These are phyloP conservation scores for Scotopteryx bipunctaria DNA, from an alignment of 2,888 invertebrate genomes.

Conservation along the genomic window DNA sequence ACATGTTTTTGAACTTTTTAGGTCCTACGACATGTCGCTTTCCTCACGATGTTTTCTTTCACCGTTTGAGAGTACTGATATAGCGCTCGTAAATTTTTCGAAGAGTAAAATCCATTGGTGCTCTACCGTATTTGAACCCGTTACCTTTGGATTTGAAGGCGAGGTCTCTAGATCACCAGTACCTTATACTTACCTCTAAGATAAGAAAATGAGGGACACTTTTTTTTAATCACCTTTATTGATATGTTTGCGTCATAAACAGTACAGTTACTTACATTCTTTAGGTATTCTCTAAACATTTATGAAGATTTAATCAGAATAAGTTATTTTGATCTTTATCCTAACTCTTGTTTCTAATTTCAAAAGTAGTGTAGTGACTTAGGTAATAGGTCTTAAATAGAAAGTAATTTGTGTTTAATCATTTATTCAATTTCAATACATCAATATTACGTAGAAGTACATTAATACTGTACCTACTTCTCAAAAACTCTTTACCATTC, in stretches of 20 bases:
- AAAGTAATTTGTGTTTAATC: slow-evolving; percentile 24
- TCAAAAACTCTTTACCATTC: too few relatives aligned
- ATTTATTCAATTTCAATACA: slow-evolving; percentile 31
- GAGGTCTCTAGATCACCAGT: too few relatives aligned
- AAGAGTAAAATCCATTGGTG: too few relatives aligned
- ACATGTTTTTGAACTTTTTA: too few relatives aligned
- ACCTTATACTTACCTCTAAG: not conserved
- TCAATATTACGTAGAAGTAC: slow-evolving; percentile 9
- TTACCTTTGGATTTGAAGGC: too few relatives aligned
- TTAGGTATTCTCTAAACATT: slow-evolving; percentile 27
- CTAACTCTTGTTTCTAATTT: not conserved
- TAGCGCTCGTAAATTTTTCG: too few relatives aligned
- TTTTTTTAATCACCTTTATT: slow-evolving; percentile 34
- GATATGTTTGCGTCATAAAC: slow-evolving; percentile 40
- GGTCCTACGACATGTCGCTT: too few relatives aligned
- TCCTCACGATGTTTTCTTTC: too few relatives aligned
- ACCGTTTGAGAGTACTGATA: too few relatives aligned
- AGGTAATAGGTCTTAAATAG: slow-evolving; percentile 31
- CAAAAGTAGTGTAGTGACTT: too few relatives aligned
- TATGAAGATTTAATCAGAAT: not conserved
- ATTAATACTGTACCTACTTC: slow-evolving; percentile 16
- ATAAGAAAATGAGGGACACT: slow-evolving; percentile 3
- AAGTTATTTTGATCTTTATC: not conserved
- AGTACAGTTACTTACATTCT: slow-evolving; percentile 31
- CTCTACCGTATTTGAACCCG: too few relatives aligned